A percentile compares a stretch with the other conserved stretches of the same genome.
These are phyloP conservation scores for Eristalinus aeneus DNA, from an alignment of 2,888 invertebrate genomes.

Conservation along the genomic window DNA sequence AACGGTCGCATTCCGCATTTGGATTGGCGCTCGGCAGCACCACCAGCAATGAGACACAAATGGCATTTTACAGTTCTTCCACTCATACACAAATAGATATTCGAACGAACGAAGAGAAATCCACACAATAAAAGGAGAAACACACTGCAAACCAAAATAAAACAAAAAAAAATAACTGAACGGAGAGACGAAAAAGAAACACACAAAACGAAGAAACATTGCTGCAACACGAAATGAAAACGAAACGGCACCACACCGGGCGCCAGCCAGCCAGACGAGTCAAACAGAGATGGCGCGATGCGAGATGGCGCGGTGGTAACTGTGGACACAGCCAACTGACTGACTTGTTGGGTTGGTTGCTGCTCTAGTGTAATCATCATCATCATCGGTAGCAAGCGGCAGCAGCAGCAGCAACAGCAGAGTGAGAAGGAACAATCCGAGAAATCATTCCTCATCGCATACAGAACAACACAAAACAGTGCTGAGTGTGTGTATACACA, in stretches of 20 bases:
- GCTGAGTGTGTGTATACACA: conserved; percentile 9
- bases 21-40: conserved; percentile 64
- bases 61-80: conserved; percentile 71
- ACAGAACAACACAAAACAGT: conserved; percentile 6
- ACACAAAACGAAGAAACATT: conserved; percentile 36
- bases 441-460: conserved; percentile 66
- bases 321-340: not conserved
- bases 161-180: conserved; percentile 53
- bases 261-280: conserved; percentile 28
- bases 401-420: conserved; percentile 39
- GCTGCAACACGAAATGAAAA: conserved; percentile 65
- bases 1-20: conserved; percentile 61
- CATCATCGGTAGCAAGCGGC: not conserved
- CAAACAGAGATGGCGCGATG: conserved; percentile 54
- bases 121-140: conserved; percentile 39
- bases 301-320: conserved; percentile 31
- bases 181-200: conserved; percentile 14
- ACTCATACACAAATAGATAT: conserved; percentile 71
- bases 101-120: conserved; percentile 53
- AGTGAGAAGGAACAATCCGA: conserved; percentile 70
- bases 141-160: conserved; percentile 10
- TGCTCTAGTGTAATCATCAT: not conserved
- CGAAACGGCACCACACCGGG: conserved; percentile 58
- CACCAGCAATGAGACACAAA: conserved; percentile 65
- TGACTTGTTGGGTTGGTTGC: not conserved